Evolutionary conservation across 2,797 vertebrate genomes (phyloP), one percentile per base, ranked within the genome.

Genomic region (Pyrocephalus nanus): DNA sequence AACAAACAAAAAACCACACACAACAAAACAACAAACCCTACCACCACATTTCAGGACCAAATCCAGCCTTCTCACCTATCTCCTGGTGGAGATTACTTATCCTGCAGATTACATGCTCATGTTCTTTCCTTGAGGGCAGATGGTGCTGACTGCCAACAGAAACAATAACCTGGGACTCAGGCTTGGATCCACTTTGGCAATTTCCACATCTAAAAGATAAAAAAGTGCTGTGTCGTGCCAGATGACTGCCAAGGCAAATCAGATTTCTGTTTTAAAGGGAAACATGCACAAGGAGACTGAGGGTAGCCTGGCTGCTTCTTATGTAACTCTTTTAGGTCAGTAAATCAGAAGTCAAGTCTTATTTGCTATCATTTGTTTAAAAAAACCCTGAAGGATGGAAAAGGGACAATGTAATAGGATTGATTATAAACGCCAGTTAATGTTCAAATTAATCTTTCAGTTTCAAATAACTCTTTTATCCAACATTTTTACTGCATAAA

Each of bases 241-340:
- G 53, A 64, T 48, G 65, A 76, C 75, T 86, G 69, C 45, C 65
- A 83, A 62, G 25, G 50, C 75, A 93, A 67, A 91, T 67, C 34
- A 38, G 29, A 67, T 92, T 81, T 84, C 14, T 67, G 20, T 70
- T 64, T 91, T 74, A 77, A 86, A 90, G 27, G 15, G n/a, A 77
- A 86, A 61, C 0, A 65, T 0, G 0, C 29, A 48, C 7, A 75
- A 19, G 40, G 50, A 77, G 34, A 50, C 7, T 48, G 23, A 30
- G 21, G 8, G 32, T 55, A 48, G 36, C 26, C 55, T 62, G 53
- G 53, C 29, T 76, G 81, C 45, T 66, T 29, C 61, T 65, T 8
- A 10, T 21, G 53, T 53, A 70, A 48, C 8, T 84, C 15, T 57
- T 66, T 21, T 21, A 66, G 80, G 66, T 70, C 22, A 48, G 25